phyloP scores from a whole-genome alignment of 2,797 vertebrate species.

The Botia almorhae region DNA sequence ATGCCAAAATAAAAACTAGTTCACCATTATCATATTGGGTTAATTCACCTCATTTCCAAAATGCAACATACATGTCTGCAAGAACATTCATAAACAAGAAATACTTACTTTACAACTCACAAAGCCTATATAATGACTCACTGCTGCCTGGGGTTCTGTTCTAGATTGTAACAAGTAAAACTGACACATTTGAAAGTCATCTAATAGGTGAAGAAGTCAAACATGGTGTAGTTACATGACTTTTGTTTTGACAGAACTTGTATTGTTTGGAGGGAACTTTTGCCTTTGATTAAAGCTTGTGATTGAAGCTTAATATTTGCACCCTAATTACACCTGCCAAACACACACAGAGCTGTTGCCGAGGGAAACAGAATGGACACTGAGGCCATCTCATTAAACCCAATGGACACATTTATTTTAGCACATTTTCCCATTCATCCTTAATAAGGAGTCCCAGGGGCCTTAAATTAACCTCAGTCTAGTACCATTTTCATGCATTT shows the following conservation, averaged over 20 bases:
- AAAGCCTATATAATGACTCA: too few relatives aligned
- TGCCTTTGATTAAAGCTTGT: conserved; percentile 33
- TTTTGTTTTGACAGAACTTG: conserved; percentile 17
- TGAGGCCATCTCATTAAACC: conserved; percentile 33
- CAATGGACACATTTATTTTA: conserved; percentile 28
- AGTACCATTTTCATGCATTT: conserved; percentile 27
- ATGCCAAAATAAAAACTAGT: too few relatives aligned
- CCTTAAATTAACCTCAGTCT: conserved; percentile 39
- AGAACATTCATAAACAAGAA: too few relatives aligned
- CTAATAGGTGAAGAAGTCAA: neutral
- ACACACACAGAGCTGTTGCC: conserved; percentile 34
- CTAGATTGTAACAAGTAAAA: too few relatives aligned
- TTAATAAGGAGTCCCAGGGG: conserved; percentile 33
- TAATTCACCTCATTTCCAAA: too few relatives aligned
- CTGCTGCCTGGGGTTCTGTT: too few relatives aligned
- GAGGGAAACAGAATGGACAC: conserved; percentile 25
- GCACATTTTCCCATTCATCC: conserved; percentile 7
- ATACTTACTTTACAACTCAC: too few relatives aligned
- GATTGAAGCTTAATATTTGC: conserved; percentile 56
- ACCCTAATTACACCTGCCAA: conserved; percentile 51
- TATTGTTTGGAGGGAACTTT: conserved; percentile 13
- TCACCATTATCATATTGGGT: too few relatives aligned
- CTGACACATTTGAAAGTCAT: too few relatives aligned
- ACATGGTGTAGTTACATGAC: neutral
- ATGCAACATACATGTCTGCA: too few relatives aligned